Evolutionary conservation across 1,140 invertebrate genomes (phyloP), one percentile per base, ranked within the genome.

Genomic region (Formica exsecta): DNA sequence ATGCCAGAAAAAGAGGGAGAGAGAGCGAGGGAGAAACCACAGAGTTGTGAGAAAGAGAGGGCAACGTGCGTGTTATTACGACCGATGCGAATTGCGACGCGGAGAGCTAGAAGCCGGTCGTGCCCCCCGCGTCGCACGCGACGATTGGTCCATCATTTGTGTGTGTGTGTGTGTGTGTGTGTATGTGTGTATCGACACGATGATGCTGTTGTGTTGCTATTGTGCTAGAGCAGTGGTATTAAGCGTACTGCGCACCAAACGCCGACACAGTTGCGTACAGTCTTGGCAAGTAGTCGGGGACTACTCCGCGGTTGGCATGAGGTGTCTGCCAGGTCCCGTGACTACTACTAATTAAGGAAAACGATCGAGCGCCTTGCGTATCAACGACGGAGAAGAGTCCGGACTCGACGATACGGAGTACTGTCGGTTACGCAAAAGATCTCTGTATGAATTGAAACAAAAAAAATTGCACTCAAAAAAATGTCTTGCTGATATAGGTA

Each of bases 61-160:
- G 29, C 51, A 8, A 36, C 7, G 32, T n/a, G 54, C 25, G 48
- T 8, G 64, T 38, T 3, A 29, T 13, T 16, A 29, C 44, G 48
- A 41, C 11, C 71, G 75, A 85, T 86, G 64, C 48, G 75, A 90
- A 87, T 90, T 90, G 88, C 89, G 89, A 90, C 79, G 87, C 62
- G 13, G 16, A 86, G 86, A 83, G 64, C n/a, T 16, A 66, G 38
- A 36, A 19, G 77, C 48, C 73, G 86, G 92, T 87, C 92, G 92
- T 91, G 92, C 92, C 93, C 89, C 92, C 91, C 75, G 81, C 87
- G 91, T 91, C 77, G 87, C 76, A 61, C 74, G 59, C 86, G 74
- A 79, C 87, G 90, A 93, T 93, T 93, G 92, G 92, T 91, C 89
- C 86, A 86, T 66, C 41, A 36, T 68, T 66, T 32, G 32, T 32